Conservation (phyloP, 64 coral and sea anemone genomes). For the Anthopleura sola region DNA sequence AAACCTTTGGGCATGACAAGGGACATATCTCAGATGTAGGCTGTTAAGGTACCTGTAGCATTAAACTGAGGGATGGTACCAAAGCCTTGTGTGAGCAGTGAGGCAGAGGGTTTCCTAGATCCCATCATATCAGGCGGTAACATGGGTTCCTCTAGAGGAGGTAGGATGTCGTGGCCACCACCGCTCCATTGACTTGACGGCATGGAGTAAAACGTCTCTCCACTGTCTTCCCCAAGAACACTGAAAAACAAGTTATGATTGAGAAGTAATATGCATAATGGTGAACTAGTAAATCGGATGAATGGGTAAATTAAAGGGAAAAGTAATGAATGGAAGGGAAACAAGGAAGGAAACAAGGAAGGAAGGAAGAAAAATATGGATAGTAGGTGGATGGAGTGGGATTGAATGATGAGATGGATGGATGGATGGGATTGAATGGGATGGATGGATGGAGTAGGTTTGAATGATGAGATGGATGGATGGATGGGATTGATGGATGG, state of each 20-base stretch:
- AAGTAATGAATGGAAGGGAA: too few relatives aligned
- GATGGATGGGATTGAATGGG: too few relatives aligned
- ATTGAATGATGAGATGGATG: too few relatives aligned
- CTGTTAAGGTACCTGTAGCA: slow-evolving; percentile 6
- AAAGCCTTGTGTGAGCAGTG: not conserved
- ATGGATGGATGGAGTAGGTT: too few relatives aligned
- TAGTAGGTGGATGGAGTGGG: too few relatives aligned
- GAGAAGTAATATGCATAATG: not conserved
- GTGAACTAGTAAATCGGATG: too few relatives aligned
- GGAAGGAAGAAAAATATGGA: too few relatives aligned
- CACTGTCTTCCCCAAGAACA: slow-evolving; percentile 69
- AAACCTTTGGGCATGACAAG: too few relatives aligned
- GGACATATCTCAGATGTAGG: too few relatives aligned
- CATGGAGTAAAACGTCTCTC: slow-evolving; percentile 91
- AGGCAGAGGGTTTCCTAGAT: slow-evolving; percentile 18
- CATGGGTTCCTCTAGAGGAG: slow-evolving; percentile 72
- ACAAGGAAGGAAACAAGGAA: too few relatives aligned
- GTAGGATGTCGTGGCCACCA: slow-evolving; percentile 48
- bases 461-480: not conserved
- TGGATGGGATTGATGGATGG: not conserved
- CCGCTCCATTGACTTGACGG: slow-evolving; percentile 28
- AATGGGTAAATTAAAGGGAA: too few relatives aligned
- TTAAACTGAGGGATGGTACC: slow-evolving; percentile 13
- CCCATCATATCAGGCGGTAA: slow-evolving; percentile 77
- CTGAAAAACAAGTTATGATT: not conserved